phyloP scores from a whole-genome alignment of 2,113 vertebrate species.

The Aspidoscelis tigris region DNA sequence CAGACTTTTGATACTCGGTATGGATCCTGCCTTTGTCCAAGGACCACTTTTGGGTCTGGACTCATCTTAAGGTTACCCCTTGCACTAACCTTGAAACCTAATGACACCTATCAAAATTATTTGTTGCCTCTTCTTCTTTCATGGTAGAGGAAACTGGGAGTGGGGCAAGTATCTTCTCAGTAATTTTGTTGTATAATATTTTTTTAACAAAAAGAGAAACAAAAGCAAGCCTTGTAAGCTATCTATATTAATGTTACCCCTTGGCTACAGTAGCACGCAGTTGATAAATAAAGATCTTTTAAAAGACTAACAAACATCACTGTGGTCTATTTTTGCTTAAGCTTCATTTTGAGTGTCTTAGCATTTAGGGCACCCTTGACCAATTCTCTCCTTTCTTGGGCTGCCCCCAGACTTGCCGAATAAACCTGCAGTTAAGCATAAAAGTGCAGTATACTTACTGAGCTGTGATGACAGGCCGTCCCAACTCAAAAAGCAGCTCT shows the following conservation, averaged over 20 bases:
- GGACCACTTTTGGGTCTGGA: accelerated
- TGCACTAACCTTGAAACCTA: slow-evolving; percentile 9
- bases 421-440: no score
- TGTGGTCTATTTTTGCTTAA: slow-evolving; percentile 6
- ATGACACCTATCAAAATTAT: not conserved
- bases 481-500: no score
- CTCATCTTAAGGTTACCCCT: not conserved
- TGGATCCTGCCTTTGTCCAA: not conserved
- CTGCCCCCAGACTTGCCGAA: no score
- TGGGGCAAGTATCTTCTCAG: not conserved
- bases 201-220: slow-evolving; percentile 39
- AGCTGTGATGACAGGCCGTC: no score
- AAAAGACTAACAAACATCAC: slow-evolving; percentile 31
- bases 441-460: no score
- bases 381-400: no score
- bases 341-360: no score
- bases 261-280: slow-evolving; percentile 65
- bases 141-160: not conserved
- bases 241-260: slow-evolving; percentile 57
- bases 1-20: not conserved
- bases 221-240: slow-evolving; percentile 18
- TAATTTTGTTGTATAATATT: slow-evolving; percentile 7
- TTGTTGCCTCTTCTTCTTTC: slow-evolving; percentile 26
- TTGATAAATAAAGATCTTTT: slow-evolving; percentile 75
- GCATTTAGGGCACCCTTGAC: no score